Percentiles rank a stretch among this genome's conserved stretches.
phyloP scores from a whole-genome alignment of 2,888 invertebrate species.

The Cacoxenus indagator region DNA sequence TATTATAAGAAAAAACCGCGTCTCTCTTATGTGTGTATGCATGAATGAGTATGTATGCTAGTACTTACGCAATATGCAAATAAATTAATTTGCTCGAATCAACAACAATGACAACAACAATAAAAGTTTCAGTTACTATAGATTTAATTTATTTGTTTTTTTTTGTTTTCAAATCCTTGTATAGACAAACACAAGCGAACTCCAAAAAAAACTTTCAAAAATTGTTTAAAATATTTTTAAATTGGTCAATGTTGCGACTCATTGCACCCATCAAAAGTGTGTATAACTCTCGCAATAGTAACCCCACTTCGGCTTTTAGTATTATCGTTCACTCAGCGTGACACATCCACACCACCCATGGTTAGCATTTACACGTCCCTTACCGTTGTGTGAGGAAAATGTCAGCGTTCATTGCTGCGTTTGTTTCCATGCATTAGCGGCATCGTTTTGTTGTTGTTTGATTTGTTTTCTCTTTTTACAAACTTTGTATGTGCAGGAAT shows the following conservation, averaged over 20 bases:
- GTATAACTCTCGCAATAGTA: too few species aligned
- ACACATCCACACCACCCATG: not conserved
- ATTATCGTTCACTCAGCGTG: too few species aligned
- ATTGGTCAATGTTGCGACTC: not conserved
- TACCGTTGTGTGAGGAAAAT: not conserved
- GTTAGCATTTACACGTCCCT: not conserved
- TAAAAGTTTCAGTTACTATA: not conserved
- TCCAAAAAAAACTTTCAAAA: not conserved
- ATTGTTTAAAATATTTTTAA: too few species aligned
- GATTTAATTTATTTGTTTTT: not conserved
- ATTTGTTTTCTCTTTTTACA: not conserved
- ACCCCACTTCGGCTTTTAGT: too few species aligned
- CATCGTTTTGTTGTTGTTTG: not conserved
- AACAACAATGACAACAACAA: not conserved
- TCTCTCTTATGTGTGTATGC: not conserved
- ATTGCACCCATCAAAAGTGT: not conserved
- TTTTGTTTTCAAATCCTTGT: not conserved
- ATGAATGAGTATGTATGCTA: not conserved
- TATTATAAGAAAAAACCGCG: not conserved
- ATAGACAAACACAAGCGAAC: not conserved
- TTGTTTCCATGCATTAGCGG: not conserved
- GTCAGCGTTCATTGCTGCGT: not conserved
- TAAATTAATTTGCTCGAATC: not conserved
- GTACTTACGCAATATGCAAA: constrained; percentile 4
- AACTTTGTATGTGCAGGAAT: not conserved